Conservation (phyloP, 2,797 vertebrate genomes). For the Ctenopoma multispine region DNA sequence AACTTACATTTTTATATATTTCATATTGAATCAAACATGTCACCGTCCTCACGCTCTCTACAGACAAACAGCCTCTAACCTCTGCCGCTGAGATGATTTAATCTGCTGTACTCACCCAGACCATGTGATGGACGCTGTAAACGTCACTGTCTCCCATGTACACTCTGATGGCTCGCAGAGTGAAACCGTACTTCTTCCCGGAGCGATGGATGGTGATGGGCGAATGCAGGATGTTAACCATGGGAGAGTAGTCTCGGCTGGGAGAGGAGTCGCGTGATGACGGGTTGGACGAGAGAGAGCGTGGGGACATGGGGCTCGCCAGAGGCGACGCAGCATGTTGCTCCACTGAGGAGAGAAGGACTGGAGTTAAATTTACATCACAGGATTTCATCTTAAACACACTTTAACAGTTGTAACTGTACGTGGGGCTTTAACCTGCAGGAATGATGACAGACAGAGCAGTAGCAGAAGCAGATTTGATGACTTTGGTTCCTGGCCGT, state of each 20-base stretch:
- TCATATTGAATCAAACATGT: too few species aligned
- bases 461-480: constrained; percentile 92
- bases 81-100: too few species aligned
- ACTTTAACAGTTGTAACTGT: not conserved
- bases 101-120: constrained; percentile 89
- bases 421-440: constrained; percentile 81
- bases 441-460: constrained; percentile 94
- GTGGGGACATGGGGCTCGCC: constrained; percentile 93
- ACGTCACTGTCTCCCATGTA: constrained; percentile 94
- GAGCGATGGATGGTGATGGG: constrained; percentile 93
- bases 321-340: constrained; percentile 90
- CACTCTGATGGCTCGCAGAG: constrained; percentile 91
- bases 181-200: constrained; percentile 94
- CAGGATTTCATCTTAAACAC: not conserved
- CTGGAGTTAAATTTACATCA: not conserved
- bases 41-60: too few species aligned
- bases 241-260: constrained; percentile 89
- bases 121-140: constrained; percentile 94
- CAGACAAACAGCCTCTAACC: too few species aligned
- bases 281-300: constrained; percentile 90
- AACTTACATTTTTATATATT: too few species aligned
- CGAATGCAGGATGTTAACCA: constrained; percentile 87
- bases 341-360: constrained; percentile 82
- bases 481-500: constrained; percentile 89
- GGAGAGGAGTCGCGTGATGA: constrained; percentile 93